These are phyloP conservation scores for Ormyrus thymus DNA, from an alignment of 2,888 invertebrate genomes.

Conservation along the genomic window DNA sequence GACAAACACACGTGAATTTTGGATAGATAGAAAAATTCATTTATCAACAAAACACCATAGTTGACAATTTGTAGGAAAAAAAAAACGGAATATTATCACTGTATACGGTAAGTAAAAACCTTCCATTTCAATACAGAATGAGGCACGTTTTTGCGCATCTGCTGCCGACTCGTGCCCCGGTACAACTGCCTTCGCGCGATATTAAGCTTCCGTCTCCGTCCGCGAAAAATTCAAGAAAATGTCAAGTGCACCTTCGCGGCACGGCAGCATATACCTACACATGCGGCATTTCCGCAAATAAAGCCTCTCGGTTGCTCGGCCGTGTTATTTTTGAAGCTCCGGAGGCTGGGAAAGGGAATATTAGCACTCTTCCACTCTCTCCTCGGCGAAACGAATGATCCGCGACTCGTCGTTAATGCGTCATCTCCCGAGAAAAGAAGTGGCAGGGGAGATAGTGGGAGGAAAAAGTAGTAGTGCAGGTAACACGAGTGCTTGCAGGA, in stretches of 20 bases:
- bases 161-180: background rate
- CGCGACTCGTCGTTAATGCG: background rate
- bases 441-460: background rate
- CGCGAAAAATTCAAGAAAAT: constrained; percentile 19
- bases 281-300: too few relatives aligned
- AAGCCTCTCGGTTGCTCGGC: background rate
- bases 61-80: too few relatives aligned
- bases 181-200: background rate
- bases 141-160: background rate
- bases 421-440: background rate
- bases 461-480: background rate
- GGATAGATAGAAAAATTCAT: too few relatives aligned
- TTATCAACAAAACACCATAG: too few relatives aligned
- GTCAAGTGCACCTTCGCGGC: background rate
- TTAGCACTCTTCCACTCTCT: constrained; percentile 20
- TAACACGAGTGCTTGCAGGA: background rate
- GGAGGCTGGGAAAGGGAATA: constrained; percentile 26
- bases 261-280: too few relatives aligned
- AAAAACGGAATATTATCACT: too few relatives aligned
- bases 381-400: constrained; percentile 32
- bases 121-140: too few relatives aligned
- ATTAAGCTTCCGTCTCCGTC: constrained; percentile 1
- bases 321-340: constrained; percentile 9
- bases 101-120: too few relatives aligned
- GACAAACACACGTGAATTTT: too few relatives aligned